Evolutionary conservation across 2,113 vertebrate species (phyloP).

Genomic region (Neogale vison): DNA sequence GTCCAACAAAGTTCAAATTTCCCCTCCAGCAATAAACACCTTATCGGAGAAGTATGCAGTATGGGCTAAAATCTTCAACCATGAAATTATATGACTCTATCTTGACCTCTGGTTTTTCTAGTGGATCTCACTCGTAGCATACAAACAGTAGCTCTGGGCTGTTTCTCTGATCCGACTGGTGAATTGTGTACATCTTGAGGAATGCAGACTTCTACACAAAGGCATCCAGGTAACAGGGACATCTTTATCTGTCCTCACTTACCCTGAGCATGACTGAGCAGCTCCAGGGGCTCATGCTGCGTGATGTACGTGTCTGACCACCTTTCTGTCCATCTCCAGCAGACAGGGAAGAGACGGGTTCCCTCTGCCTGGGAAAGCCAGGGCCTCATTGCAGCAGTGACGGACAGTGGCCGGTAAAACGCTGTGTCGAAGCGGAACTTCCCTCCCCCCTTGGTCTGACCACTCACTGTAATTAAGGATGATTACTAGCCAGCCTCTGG

Average conservation of each 20-base stretch:
- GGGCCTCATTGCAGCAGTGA: not conserved
- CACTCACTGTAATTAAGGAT: not conserved
- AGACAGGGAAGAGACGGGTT: not conserved
- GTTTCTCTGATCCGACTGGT: slow-evolving; percentile 49
- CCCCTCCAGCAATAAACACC: slow-evolving; percentile 56
- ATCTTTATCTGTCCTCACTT: not conserved
- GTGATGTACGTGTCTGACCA: not conserved
- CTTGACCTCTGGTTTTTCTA: slow-evolving; percentile 77
- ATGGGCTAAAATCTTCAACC: slow-evolving; percentile 75
- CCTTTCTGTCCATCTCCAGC: not conserved
- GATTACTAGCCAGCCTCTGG: not conserved
- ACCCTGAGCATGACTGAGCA: not conserved
- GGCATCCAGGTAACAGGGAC: not conserved
- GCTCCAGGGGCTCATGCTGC: not conserved
- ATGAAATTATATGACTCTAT: slow-evolving; percentile 78
- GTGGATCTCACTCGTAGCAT: slow-evolving; percentile 71
- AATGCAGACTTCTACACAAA: not conserved
- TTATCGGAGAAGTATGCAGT: slow-evolving; percentile 62
- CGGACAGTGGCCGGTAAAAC: not conserved
- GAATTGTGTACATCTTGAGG: not conserved
- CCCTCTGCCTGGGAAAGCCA: not conserved
- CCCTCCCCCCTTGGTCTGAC: not conserved
- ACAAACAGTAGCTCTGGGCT: slow-evolving; percentile 67
- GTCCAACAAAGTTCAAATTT: slow-evolving; percentile 78
- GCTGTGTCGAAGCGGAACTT: not conserved